Conservation (phyloP, 2,113 vertebrate genomes). For the Monopterus albus region DNA sequence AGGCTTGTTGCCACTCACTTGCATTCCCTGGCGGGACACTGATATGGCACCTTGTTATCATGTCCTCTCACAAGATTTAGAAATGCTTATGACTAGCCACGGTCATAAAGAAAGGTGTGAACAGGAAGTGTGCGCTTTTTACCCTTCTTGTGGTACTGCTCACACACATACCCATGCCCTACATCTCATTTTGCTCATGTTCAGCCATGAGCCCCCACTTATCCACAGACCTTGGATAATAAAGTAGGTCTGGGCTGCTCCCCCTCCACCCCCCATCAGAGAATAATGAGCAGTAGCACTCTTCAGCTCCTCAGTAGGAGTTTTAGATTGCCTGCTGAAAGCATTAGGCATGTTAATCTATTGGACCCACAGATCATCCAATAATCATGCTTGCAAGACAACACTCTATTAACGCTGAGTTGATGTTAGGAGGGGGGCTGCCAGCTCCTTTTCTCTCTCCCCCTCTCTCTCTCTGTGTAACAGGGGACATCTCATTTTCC, state of each 20-base stretch:
- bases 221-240: conserved; percentile 60
- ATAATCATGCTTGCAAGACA: conserved; percentile 78
- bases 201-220: conserved; percentile 43
- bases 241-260: conserved; percentile 25
- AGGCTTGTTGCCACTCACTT: conserved; percentile 22
- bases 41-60: conserved; percentile 48
- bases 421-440: conserved; percentile 71
- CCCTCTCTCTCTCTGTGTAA: conserved; percentile 22
- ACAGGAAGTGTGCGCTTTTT: neutral
- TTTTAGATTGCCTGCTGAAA: conserved; percentile 80
- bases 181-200: conserved; percentile 37
- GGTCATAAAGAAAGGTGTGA: conserved; percentile 32
- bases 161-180: neutral
- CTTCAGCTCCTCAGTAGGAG: conserved; percentile 70
- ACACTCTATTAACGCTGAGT: conserved; percentile 77
- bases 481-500: conserved; percentile 71
- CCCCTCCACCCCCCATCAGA: conserved; percentile 6
- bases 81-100: conserved; percentile 21
- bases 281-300: conserved; percentile 76
- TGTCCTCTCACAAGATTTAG: conserved; percentile 5
- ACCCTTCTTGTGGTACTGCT: neutral
- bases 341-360: conserved; percentile 85
- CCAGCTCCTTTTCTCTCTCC: conserved; percentile 7
- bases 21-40: conserved; percentile 19
- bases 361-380: conserved; percentile 84